phyloP scores from a whole-genome alignment of 1,140 invertebrate species.

The Coenobita brevimanus region DNA sequence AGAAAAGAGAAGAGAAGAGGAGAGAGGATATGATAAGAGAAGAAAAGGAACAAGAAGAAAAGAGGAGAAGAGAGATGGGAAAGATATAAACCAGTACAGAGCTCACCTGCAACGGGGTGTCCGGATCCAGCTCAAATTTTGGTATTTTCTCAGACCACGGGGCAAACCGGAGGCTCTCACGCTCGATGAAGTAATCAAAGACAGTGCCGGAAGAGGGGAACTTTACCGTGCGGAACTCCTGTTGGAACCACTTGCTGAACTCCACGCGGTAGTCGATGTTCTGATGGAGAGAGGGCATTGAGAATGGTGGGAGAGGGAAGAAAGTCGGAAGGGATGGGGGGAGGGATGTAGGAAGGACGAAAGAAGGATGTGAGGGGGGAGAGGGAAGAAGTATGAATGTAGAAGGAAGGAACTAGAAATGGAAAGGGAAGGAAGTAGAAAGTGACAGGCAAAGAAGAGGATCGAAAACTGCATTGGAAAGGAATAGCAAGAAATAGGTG shows the following conservation, averaged over 20 bases:
- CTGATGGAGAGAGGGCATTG: conserved; percentile 71
- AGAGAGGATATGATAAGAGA: neutral
- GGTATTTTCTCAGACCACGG: conserved; percentile 91
- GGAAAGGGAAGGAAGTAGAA: too few species aligned
- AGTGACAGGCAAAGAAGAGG: too few species aligned
- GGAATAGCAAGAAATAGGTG: neutral
- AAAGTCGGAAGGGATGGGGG: neutral
- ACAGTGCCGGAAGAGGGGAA: conserved; percentile 93
- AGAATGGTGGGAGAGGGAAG: neutral
- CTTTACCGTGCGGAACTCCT: conserved; percentile 96
- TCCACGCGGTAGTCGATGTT: conserved; percentile 89
- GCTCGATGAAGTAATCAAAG: conserved; percentile 96
- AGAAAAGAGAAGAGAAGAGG: neutral
- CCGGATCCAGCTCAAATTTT: conserved; percentile 92
- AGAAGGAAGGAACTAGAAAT: too few species aligned
- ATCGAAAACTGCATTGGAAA: too few species aligned
- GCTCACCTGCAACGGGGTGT: conserved; percentile 89
- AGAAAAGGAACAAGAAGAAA: neutral
- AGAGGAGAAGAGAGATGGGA: neutral
- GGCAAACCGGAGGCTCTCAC: conserved; percentile 90
- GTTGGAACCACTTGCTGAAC: conserved; percentile 98
- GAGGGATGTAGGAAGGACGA: neutral
- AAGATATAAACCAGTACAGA: neutral
- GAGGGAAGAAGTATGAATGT: too few species aligned
- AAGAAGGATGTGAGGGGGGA: too few species aligned